These are phyloP conservation scores for Muschampia plurimacula DNA, from an alignment of 2,888 invertebrate genomes.

Conservation along the genomic window DNA sequence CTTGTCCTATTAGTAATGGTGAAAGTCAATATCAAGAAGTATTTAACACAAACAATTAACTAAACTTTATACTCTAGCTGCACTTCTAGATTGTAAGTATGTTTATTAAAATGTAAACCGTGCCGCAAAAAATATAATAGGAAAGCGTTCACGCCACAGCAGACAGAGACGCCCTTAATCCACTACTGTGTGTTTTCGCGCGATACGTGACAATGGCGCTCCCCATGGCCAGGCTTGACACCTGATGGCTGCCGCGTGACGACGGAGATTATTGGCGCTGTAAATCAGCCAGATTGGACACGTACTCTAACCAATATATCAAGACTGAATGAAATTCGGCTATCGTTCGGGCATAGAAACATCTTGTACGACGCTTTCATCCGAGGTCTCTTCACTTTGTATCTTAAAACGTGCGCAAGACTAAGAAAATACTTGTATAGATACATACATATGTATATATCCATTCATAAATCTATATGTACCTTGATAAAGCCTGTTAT, in stretches of 20 bases:
- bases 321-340: slow-evolving; percentile 49
- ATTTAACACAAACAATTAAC: no score
- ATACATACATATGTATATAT: no score
- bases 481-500: no score
- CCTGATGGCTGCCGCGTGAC: slow-evolving; percentile 71
- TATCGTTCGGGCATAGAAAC: slow-evolving; percentile 34
- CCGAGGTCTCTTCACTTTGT: slow-evolving; percentile 18
- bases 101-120: no score
- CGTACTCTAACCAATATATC: slow-evolving; percentile 70
- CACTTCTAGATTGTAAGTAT: no score
- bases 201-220: slow-evolving; percentile 59
- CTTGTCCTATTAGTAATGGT: no score
- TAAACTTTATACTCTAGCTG: no score
- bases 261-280: slow-evolving; percentile 73
- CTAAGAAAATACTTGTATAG: not conserved
- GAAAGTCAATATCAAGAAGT: no score
- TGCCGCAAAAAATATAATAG: no score
- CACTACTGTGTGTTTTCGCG: not conserved
- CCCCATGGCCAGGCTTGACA: slow-evolving; percentile 57
- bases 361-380: slow-evolving; percentile 39
- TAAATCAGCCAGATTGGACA: slow-evolving; percentile 79
- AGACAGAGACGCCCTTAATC: not conserved
- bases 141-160: not conserved
- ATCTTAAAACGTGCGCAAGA: slow-evolving; percentile 24
- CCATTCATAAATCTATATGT: no score